Conservation (phyloP, 2,888 invertebrate genomes). For the Plagiodera versicolora region DNA sequence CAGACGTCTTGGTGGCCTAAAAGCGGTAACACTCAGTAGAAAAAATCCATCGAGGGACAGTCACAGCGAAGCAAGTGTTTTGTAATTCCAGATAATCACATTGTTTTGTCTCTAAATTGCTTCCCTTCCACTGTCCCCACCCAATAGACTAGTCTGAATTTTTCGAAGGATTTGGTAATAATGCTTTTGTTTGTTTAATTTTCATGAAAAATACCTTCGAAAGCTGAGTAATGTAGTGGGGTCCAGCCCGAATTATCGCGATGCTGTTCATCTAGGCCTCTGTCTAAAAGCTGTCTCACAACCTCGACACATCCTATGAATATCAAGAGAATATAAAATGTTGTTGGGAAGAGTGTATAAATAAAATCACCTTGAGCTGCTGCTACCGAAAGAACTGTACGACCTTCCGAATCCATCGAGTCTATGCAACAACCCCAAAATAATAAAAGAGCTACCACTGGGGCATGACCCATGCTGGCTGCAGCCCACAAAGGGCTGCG, state of each 20-base stretch:
- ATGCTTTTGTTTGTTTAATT: too few species aligned
- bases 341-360: too few species aligned
- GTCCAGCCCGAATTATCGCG: constrained; percentile 97
- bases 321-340: not conserved
- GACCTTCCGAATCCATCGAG: constrained; percentile 90
- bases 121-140: too few species aligned
- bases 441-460: constrained; percentile 80
- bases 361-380: constrained; percentile 71
- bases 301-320: constrained; percentile 75
- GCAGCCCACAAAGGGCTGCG: constrained; percentile 90
- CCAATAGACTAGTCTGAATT: too few species aligned
- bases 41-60: not conserved
- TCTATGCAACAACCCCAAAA: constrained; percentile 97
- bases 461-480: constrained; percentile 88
- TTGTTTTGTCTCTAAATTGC: too few species aligned
- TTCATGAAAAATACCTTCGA: too few species aligned
- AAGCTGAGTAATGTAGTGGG: constrained; percentile 93
- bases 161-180: not conserved
- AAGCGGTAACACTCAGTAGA: not conserved
- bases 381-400: constrained; percentile 85
- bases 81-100: too few species aligned
- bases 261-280: constrained; percentile 85
- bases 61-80: too few species aligned
- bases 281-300: constrained; percentile 83
- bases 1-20: constrained; percentile 80